phyloP scores from a whole-genome alignment of 2,113 vertebrate species.

The Probosciger aterrimus region DNA sequence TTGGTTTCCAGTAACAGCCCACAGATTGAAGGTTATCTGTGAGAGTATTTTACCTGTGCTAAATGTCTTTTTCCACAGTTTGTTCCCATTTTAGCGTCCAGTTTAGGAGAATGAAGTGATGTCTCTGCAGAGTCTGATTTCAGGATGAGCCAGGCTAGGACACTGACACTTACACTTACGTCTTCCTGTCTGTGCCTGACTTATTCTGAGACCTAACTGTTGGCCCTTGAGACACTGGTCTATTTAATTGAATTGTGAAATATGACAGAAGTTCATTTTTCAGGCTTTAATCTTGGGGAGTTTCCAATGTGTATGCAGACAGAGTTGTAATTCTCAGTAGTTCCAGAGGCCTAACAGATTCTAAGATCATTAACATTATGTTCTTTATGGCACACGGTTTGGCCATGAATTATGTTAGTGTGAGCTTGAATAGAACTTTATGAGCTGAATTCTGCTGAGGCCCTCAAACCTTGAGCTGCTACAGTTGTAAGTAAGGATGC shows the following conservation, averaged over 20 bases:
- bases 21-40: neutral
- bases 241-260: constrained; percentile 31
- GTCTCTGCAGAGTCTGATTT: neutral
- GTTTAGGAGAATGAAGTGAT: neutral
- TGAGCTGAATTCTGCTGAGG: constrained; percentile 37
- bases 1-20: neutral
- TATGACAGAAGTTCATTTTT: constrained; percentile 27
- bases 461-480: neutral
- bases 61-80: neutral
- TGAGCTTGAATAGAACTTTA: constrained; percentile 9
- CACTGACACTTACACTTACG: neutral
- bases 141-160: neutral
- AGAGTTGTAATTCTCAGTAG: constrained; percentile 41
- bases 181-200: neutral
- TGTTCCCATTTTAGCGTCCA: neutral
- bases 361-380: constrained; percentile 49
- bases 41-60: neutral
- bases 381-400: constrained; percentile 17
- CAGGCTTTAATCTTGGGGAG: constrained; percentile 33
- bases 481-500: constrained; percentile 33
- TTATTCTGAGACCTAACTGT: neutral
- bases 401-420: constrained; percentile 44
- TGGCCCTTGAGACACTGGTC: neutral
- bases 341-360: constrained; percentile 27
- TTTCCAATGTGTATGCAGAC: neutral